Percentiles rank a stretch among this genome's conserved stretches.
Conservation (phyloP, 2,797 vertebrate species). For the Manis crassicaudata region DNA sequence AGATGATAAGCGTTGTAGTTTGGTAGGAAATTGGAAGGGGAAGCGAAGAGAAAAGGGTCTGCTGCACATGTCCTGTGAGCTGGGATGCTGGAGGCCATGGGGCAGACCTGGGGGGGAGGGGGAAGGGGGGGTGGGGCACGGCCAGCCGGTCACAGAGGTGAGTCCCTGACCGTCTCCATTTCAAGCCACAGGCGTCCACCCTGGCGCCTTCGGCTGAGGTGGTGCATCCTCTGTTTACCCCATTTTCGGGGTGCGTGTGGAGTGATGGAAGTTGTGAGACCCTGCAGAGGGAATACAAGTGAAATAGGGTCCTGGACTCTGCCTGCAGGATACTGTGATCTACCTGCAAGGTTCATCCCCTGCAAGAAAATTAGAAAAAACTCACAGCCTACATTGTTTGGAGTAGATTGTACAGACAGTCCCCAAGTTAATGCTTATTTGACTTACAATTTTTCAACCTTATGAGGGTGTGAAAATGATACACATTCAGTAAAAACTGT, state of each 20-base stretch:
- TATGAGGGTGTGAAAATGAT: neutral
- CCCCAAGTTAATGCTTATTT: neutral
- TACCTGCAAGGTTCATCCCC: neutral
- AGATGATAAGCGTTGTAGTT: neutral
- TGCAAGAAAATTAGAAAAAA: neutral
- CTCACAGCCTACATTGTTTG: neutral
- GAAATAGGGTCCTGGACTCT: neutral
- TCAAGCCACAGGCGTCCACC: neutral
- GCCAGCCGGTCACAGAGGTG: accelerated
- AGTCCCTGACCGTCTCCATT: accelerated
- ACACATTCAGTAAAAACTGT: neutral
- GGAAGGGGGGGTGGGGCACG: too few relatives aligned
- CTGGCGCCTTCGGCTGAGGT: neutral
- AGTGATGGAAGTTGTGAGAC: neutral
- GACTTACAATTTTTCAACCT: neutral
- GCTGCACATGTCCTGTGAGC: accelerated
- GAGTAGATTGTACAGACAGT: neutral
- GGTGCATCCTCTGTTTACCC: neutral
- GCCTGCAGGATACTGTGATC: neutral
- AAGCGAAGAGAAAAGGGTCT: neutral
- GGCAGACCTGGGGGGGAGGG: neutral
- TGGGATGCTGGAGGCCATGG: neutral
- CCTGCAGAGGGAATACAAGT: too few relatives aligned
- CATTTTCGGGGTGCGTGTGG: neutral
- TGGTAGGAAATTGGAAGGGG: neutral